Conservation (phyloP, 2,113 vertebrate species). For the Riparia riparia region DNA sequence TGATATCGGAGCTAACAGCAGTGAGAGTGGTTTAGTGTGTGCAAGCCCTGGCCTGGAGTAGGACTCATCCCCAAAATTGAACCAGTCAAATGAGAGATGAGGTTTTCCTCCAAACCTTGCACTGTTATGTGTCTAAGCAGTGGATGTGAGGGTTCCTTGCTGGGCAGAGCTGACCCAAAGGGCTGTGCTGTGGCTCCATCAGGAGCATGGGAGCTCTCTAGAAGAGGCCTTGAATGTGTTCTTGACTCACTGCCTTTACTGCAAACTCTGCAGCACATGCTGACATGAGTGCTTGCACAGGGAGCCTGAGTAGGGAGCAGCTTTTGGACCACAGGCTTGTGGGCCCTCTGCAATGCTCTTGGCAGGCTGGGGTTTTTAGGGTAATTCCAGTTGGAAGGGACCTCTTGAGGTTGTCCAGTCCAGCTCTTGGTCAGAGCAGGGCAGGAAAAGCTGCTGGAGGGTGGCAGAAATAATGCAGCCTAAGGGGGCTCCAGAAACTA, state of each 20-base stretch:
- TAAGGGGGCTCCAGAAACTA: neutral
- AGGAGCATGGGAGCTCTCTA: neutral
- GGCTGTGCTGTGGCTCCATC: neutral
- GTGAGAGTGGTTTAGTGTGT: neutral
- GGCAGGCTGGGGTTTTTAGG: neutral
- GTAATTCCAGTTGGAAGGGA: neutral
- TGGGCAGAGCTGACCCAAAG: neutral
- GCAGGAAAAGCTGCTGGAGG: neutral
- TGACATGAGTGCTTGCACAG: neutral
- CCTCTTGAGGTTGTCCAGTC: neutral
- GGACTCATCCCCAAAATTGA: neutral
- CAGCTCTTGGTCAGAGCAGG: neutral
- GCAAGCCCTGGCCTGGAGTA: neutral
- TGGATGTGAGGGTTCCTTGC: neutral
- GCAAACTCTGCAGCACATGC: fast-evolving
- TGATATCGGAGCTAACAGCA: neutral
- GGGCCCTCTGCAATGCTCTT: neutral
- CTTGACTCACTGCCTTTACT: neutral
- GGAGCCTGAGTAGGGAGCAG: neutral
- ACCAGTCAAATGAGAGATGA: neutral
- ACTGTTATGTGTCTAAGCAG: neutral
- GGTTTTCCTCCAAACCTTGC: neutral
- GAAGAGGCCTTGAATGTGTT: neutral
- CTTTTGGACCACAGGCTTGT: neutral
- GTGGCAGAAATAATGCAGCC: neutral